Evolutionary conservation across 2,113 vertebrate genomes (phyloP).

Genomic region (Tragulus kanchil): DNA sequence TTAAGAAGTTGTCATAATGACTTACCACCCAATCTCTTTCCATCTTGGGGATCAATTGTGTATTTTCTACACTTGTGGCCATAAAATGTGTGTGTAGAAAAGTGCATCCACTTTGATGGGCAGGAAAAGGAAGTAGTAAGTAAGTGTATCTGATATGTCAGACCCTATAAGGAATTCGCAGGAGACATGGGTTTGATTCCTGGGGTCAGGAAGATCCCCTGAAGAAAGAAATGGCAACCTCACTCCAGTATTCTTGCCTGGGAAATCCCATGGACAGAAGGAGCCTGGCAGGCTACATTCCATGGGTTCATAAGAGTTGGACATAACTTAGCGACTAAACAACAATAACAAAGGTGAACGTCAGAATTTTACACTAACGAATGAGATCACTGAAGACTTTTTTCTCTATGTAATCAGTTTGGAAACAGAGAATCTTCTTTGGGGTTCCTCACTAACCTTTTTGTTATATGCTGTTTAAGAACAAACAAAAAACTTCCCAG

Average conservation of each 20-base stretch:
- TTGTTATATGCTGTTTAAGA: neutral
- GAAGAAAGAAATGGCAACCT: neutral
- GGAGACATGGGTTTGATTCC: neutral
- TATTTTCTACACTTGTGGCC: neutral
- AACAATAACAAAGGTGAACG: neutral
- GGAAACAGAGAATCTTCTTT: conserved; percentile 11
- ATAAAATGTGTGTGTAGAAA: neutral
- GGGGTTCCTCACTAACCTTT: conserved; percentile 6
- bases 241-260: neutral
- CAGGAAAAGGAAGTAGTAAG: neutral
- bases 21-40: neutral
- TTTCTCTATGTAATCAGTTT: neutral
- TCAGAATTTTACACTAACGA: neutral
- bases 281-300: neutral
- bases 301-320: neutral
- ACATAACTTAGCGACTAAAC: neutral
- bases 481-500: neutral
- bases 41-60: neutral
- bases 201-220: neutral
- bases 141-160: neutral
- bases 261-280: neutral
- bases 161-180: neutral
- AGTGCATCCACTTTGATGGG: neutral
- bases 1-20: neutral
- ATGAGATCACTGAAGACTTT: neutral